Evolutionary conservation across 2,113 vertebrate species (phyloP).

Genomic region (Falco punctatus): DNA sequence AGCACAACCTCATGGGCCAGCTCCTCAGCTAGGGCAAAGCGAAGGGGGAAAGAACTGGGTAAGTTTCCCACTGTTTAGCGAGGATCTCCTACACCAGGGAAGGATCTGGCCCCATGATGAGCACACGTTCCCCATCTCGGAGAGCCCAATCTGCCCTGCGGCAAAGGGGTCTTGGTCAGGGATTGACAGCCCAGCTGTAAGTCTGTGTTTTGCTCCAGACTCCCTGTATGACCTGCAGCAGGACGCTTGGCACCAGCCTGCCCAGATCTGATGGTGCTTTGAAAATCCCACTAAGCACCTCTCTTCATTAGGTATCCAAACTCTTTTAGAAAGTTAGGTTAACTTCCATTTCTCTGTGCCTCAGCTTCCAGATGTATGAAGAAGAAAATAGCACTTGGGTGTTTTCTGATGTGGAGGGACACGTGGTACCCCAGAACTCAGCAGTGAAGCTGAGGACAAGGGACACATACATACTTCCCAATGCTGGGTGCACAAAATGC

Average conservation of each 20-base stretch:
- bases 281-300: neutral
- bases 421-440: neutral
- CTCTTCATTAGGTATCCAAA: neutral
- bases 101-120: neutral
- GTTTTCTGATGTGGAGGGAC: neutral
- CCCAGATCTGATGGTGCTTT: neutral
- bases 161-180: neutral
- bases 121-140: neutral
- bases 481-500: neutral
- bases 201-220: neutral
- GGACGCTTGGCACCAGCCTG: neutral
- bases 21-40: neutral
- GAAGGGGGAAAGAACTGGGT: accelerated
- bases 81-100: neutral
- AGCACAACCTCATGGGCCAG: neutral
- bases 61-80: accelerated
- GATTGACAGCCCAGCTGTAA: neutral
- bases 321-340: accelerated
- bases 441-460: neutral
- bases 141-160: accelerated
- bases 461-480: neutral
- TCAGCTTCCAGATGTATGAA: neutral
- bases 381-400: neutral
- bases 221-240: neutral
- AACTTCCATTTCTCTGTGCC: neutral